Base-by-base conservation (phyloP, 2,113 vertebrate genomes). In the Grallaria varia region DNA sequence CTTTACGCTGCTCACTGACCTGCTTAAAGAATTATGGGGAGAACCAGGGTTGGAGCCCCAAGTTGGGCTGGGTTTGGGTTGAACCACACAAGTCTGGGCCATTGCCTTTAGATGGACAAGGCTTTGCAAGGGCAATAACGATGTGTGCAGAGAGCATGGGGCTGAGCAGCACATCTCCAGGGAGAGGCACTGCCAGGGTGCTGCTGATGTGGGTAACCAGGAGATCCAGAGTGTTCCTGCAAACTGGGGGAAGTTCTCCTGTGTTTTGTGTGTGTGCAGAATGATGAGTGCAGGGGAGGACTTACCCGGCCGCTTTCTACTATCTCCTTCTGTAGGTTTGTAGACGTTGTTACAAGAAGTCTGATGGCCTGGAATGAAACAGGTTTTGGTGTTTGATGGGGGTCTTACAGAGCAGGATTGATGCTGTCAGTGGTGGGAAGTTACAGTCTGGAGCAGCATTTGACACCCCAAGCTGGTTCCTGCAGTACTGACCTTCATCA, bases 241-340 rank as follows among this genome's bases (percentile, higher is more conserved):
- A 72, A 4, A 52, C 0, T 17, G 21, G 8, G 40, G 58, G 27
- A 75, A 47, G 60, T 30, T 20, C 62, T 72, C 39, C 50, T 1
- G 0, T 13, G 23, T 62, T 62, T 81, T 16, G 4, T 3, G 3
- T 19, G 4, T 3, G 39, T 6, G 44, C 35, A 44, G 39, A 72
- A 30, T 45, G 18, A 25, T 1, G 5, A 76, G 23, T 4, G 9
- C 4, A 37, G 19, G 13, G 14, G 2, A 69, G 8, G 77, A 96
- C 98, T 98, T 95, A 99, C 99, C 98, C 99, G 98, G 93, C 98
- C 99, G 9, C 99, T 94, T 95, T 99, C 99, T 21, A 99, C 99
- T 11, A 99, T 99, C 92, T 99, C 99, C 97, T 99, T 99, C 94
- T 99, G 99, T 28, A 99, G 90, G 94, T 99, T 98, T 0, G 99